phyloP scores from a whole-genome alignment of 2,113 vertebrate species.

The Muntiacus muntjak region DNA sequence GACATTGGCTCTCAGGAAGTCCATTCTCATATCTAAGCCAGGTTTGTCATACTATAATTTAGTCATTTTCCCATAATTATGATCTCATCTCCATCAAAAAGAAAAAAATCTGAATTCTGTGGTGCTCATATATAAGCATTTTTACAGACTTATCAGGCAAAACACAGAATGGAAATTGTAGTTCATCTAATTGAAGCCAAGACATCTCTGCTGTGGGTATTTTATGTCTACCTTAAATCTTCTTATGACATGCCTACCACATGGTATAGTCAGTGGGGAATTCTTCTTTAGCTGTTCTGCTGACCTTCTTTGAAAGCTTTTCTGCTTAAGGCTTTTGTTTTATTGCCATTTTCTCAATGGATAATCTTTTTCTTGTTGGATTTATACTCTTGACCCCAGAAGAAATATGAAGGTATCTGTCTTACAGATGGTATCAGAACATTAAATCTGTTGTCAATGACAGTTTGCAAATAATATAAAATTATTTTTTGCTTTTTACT shows the following conservation, averaged over 20 bases:
- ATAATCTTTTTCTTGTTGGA: constrained; percentile 44
- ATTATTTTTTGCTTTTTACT: constrained; percentile 1
- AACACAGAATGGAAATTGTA: constrained; percentile 31
- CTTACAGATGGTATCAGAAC: constrained; percentile 33
- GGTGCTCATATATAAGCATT: not conserved
- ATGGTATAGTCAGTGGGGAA: not conserved
- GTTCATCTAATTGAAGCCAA: not conserved
- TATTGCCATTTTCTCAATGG: constrained; percentile 26
- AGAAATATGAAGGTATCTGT: constrained; percentile 23
- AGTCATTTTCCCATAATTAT: not conserved
- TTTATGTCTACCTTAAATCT: constrained; percentile 45
- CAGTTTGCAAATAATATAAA: constrained; percentile 35
- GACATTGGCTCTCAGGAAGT: not conserved
- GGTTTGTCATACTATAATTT: not conserved
- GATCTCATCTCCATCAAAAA: not conserved
- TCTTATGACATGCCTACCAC: not conserved
- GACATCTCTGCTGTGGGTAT: not conserved
- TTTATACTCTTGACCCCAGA: constrained; percentile 27
- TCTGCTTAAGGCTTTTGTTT: constrained; percentile 56
- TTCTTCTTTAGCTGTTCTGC: constrained; percentile 7
- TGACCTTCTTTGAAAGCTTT: constrained; percentile 47
- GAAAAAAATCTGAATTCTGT: not conserved
- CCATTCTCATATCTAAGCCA: not conserved
- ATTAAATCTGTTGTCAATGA: not conserved
- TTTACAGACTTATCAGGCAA: not conserved